Conservation (phyloP, 2,888 invertebrate genomes). For the Tolmerus cingulatus region DNA sequence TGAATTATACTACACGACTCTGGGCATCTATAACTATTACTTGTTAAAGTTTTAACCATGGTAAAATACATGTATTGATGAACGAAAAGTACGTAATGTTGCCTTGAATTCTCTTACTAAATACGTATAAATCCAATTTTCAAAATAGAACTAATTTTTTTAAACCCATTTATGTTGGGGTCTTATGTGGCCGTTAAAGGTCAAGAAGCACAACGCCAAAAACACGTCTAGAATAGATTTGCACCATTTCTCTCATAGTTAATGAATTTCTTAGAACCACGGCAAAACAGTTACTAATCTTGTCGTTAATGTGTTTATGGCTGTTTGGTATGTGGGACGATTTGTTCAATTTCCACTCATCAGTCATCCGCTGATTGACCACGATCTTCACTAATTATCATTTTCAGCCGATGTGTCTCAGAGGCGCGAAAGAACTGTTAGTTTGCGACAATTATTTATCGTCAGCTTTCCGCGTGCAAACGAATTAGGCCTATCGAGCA, state of each 20-base stretch:
- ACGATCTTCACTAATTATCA: neutral
- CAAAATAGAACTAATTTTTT: too few relatives aligned
- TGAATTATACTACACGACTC: too few relatives aligned
- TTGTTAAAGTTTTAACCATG: too few relatives aligned
- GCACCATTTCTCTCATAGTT: neutral
- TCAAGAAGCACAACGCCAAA: neutral
- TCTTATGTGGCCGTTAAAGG: too few relatives aligned
- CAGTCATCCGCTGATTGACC: neutral
- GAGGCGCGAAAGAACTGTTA: constrained; percentile 28
- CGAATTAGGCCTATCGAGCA: neutral
- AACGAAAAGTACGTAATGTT: too few relatives aligned
- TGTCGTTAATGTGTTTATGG: neutral
- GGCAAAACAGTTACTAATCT: neutral
- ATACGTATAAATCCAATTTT: too few relatives aligned
- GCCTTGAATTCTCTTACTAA: too few relatives aligned
- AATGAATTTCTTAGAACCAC: neutral
- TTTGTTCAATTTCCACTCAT: neutral
- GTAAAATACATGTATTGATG: too few relatives aligned
- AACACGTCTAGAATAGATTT: neutral
- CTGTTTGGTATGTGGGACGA: neutral
- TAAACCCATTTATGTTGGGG: too few relatives aligned
- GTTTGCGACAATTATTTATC: constrained; percentile 19
- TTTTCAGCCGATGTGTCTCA: neutral
- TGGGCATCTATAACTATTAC: too few relatives aligned
- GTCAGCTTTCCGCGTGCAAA: neutral